Conservation (phyloP, 2,888 invertebrate genomes). For the Microplitis manilae region DNA sequence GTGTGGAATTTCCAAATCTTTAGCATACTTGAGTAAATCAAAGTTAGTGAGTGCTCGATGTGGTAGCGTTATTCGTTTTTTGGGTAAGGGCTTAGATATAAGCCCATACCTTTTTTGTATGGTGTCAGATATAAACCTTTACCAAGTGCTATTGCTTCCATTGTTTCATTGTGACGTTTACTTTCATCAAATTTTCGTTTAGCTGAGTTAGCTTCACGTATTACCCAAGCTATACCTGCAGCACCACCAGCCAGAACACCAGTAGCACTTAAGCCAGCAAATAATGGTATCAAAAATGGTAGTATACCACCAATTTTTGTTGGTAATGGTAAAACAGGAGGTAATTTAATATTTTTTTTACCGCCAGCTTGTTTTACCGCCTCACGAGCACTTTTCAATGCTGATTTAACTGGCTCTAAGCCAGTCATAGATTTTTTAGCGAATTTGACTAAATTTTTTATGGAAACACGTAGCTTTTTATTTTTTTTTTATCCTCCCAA, state of each 20-base stretch:
- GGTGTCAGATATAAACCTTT: constrained; percentile 54
- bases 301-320: constrained; percentile 51
- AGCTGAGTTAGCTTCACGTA: constrained; percentile 60
- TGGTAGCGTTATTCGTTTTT: constrained; percentile 46
- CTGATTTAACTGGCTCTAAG: constrained; percentile 35
- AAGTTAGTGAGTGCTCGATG: constrained; percentile 56
- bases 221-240: constrained; percentile 57
- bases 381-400: constrained; percentile 38
- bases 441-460: neutral
- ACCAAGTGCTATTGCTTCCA: constrained; percentile 55
- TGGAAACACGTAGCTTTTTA: neutral
- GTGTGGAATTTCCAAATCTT: constrained; percentile 45
- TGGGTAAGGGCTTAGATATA: constrained; percentile 46
- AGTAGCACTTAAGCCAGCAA: neutral
- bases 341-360: neutral
- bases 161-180: constrained; percentile 62
- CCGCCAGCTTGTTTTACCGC: constrained; percentile 44
- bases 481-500: neutral
- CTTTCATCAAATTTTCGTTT: constrained; percentile 58
- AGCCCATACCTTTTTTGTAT: constrained; percentile 52
- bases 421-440: constrained; percentile 19
- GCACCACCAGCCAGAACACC: constrained; percentile 44
- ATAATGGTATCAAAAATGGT: constrained; percentile 31
- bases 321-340: neutral
- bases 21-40: constrained; percentile 50